These are phyloP conservation scores for Acanthiza pusilla DNA, from an alignment of 2,797 vertebrate species.

Conservation along the genomic window DNA sequence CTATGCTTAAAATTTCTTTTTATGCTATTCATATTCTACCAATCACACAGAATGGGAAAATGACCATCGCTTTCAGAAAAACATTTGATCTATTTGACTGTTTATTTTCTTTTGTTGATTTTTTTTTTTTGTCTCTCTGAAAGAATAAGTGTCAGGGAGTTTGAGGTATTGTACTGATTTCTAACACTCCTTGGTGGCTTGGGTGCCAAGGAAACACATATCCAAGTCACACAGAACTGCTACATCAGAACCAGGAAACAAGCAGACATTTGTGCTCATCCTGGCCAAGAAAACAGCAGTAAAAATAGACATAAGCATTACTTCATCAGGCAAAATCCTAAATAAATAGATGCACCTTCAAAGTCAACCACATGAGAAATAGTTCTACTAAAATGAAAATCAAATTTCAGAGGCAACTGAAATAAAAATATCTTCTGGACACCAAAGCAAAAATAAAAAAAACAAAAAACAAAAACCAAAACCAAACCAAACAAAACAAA, in stretches of 20 bases:
- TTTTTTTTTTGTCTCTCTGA: not conserved
- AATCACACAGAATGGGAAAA: not conserved
- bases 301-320: not conserved
- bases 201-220: not conserved
- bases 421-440: not conserved
- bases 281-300: not conserved
- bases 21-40: not conserved
- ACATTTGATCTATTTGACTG: rapidly evolving
- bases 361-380: not conserved
- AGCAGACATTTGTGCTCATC: not conserved
- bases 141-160: not conserved
- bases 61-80: not conserved
- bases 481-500: too few species aligned
- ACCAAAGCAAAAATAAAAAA: not conserved
- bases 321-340: not conserved
- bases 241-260: not conserved
- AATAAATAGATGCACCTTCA: not conserved
- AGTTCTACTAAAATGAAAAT: not conserved
- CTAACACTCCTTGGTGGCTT: not conserved
- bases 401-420: not conserved
- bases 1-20: not conserved
- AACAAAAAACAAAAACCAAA: too few species aligned
- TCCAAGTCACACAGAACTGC: not conserved
- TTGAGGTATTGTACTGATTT: not conserved
- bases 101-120: not conserved